Conservation (phyloP, 2,888 invertebrate genomes). For the Hypercompe scribonia region DNA sequence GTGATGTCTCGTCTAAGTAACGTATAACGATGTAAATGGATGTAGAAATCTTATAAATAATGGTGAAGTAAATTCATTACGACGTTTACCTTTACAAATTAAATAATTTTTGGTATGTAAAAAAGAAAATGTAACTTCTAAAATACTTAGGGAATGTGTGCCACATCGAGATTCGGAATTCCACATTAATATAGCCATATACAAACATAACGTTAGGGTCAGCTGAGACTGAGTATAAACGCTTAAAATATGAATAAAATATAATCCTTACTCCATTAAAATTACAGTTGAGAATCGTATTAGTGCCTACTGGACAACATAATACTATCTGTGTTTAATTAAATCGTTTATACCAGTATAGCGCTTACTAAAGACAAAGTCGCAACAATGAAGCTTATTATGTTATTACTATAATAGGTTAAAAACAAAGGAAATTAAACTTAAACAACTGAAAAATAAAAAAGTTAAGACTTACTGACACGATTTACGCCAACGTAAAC, state of each 20-base stretch:
- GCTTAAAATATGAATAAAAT: background rate
- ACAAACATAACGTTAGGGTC: background rate
- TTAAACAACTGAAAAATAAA: background rate
- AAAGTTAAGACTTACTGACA: background rate
- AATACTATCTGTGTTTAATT: background rate
- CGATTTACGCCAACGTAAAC: background rate
- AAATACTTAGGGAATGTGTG: background rate
- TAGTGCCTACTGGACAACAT: background rate
- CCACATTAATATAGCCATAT: background rate
- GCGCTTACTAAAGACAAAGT: background rate
- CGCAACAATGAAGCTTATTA: background rate
- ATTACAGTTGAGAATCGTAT: background rate
- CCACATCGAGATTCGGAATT: background rate
- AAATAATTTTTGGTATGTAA: background rate
- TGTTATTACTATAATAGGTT: background rate
- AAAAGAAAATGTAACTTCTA: background rate
- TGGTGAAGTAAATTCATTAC: background rate
- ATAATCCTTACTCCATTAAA: background rate
- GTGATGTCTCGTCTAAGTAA: conserved; percentile 1
- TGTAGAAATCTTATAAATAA: conserved; percentile 4
- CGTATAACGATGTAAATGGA: conserved; percentile 1
- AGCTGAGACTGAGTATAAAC: background rate
- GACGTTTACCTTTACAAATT: background rate
- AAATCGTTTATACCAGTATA: background rate
- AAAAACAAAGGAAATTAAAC: background rate